These are phyloP conservation scores for Cheilosia vernalis DNA, from an alignment of 2,888 invertebrate genomes.

Conservation along the genomic window DNA sequence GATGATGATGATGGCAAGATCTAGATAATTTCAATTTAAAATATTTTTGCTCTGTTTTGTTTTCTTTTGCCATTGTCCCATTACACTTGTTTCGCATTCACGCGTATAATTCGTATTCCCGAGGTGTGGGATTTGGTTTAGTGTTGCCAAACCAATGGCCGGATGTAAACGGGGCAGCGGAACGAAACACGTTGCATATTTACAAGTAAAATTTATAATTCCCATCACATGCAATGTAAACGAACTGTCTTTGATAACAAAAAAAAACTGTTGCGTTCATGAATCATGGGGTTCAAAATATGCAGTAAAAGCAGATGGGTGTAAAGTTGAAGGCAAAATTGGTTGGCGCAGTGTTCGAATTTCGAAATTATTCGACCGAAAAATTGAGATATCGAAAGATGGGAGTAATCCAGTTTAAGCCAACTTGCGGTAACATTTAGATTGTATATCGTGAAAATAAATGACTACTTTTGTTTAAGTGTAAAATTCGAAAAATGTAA, in stretches of 20 bases:
- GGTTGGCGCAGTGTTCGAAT: no score
- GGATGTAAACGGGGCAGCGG: conserved; percentile 17
- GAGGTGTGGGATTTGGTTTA: conserved; percentile 29
- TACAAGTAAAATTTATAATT: conserved; percentile 13
- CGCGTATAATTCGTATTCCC: conserved; percentile 15
- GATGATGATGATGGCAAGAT: conserved; percentile 25
- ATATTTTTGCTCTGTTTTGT: conserved; percentile 6
- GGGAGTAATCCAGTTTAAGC: no score
- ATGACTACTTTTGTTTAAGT: no score
- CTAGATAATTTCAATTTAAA: conserved; percentile 31
- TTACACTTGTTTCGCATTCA: conserved; percentile 38
- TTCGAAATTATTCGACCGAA: no score
- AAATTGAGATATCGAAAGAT: no score
- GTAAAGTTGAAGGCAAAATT: no score
- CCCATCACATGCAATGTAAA: conserved; percentile 18
- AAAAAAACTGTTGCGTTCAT: background rate
- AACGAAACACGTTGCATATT: conserved; percentile 3
- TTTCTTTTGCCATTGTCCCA: conserved; percentile 20
- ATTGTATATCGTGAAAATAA: no score
- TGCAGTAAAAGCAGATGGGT: no score
- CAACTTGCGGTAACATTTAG: no score
- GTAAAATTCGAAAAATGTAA: no score
- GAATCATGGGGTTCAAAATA: no score
- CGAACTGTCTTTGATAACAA: conserved; percentile 24
- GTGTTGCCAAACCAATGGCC: conserved; percentile 2